These are phyloP conservation scores for Podarcis muralis DNA, from an alignment of 2,113 vertebrate genomes.

Conservation along the genomic window DNA sequence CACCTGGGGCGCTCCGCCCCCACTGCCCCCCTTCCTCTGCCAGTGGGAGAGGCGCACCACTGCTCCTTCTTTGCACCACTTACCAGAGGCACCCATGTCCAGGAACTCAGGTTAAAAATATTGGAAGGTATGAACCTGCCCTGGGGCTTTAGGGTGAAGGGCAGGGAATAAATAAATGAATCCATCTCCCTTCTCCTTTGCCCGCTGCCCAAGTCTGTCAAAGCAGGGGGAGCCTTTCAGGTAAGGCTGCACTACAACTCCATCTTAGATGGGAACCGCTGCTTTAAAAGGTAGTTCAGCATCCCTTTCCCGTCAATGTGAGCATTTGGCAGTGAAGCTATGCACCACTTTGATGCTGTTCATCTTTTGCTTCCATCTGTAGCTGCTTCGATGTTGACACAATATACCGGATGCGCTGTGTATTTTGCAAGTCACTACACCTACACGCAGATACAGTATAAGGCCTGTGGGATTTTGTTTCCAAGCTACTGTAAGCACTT, in stretches of 20 bases:
- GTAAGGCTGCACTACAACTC: too few relatives aligned
- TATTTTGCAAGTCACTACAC: constrained; percentile 65
- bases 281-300: not conserved
- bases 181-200: too few relatives aligned
- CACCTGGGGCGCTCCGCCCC: too few relatives aligned
- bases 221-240: not conserved
- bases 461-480: constrained; percentile 34
- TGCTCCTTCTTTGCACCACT: too few relatives aligned
- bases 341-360: constrained; percentile 3
- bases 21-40: too few relatives aligned
- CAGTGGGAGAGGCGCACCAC: too few relatives aligned
- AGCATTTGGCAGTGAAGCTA: not conserved
- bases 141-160: too few relatives aligned
- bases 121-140: too few relatives aligned
- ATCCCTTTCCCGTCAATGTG: not conserved
- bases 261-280: too few relatives aligned
- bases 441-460: constrained; percentile 33
- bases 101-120: too few relatives aligned
- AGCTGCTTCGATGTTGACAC: constrained; percentile 43
- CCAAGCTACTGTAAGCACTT: constrained; percentile 22
- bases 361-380: constrained; percentile 53
- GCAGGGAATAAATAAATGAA: too few relatives aligned
- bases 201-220: not conserved
- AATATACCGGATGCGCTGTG: not conserved
- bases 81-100: too few relatives aligned